These are phyloP conservation scores for Drosophila mimica DNA, from an alignment of 2,888 invertebrate genomes.

Conservation along the genomic window DNA sequence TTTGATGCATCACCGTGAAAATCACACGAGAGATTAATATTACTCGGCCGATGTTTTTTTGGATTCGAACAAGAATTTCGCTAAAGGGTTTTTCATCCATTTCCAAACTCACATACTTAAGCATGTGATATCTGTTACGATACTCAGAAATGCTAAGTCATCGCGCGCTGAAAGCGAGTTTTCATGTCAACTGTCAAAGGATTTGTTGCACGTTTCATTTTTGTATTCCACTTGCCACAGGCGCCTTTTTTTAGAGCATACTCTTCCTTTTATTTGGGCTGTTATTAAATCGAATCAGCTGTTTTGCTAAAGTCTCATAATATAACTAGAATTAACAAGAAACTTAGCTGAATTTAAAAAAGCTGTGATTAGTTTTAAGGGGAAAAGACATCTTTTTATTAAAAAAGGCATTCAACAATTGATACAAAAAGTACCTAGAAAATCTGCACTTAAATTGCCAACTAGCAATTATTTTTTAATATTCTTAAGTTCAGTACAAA, in stretches of 20 bases:
- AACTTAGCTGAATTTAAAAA: not conserved
- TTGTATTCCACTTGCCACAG: constrained; percentile 18
- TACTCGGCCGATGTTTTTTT: constrained; percentile 28
- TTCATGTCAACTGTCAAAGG: constrained; percentile 78
- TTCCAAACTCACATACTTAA: constrained; percentile 33
- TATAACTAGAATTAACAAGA: not conserved
- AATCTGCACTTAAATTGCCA: not conserved
- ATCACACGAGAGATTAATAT: constrained; percentile 68
- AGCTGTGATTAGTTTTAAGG: no score
- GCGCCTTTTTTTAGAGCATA: constrained; percentile 7
- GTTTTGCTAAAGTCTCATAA: not conserved
- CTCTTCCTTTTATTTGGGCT: not conserved
- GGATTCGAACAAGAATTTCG: constrained; percentile 17
- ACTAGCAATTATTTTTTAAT: not conserved
- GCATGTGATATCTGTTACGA: constrained; percentile 2
- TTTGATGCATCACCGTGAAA: constrained; percentile 70
- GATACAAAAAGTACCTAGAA: no score
- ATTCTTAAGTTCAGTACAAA: not conserved
- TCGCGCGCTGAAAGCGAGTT: constrained; percentile 68
- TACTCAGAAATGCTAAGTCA: constrained; percentile 24
- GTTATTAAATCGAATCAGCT: constrained; percentile 18
- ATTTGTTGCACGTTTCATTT: constrained; percentile 60
- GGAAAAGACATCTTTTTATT: not conserved
- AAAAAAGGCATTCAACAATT: not conserved
- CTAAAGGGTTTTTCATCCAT: constrained; percentile 48